Conservation (phyloP, 2,888 invertebrate genomes). For the Cryptocheilus praepositus region DNA sequence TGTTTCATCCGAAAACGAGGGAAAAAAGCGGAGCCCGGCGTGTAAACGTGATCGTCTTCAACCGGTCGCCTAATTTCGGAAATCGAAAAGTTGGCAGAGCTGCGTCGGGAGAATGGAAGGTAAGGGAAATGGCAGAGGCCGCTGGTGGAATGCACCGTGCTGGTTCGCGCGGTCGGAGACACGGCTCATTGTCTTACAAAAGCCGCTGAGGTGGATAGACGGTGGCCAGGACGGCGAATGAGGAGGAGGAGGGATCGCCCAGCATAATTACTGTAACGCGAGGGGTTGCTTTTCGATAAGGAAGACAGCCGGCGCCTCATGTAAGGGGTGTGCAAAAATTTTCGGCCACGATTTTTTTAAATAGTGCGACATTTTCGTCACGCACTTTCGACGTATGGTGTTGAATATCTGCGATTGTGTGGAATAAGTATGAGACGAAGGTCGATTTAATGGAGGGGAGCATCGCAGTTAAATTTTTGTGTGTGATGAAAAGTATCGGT, state of each 20-base stretch:
- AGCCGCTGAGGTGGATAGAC: constrained; percentile 58
- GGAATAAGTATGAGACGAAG: no score
- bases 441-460: no score
- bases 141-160: constrained; percentile 44
- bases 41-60: constrained; percentile 7
- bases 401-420: no score
- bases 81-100: constrained; percentile 69
- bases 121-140: constrained; percentile 27
- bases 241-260: constrained; percentile 37
- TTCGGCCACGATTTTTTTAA: no score
- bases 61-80: constrained; percentile 59
- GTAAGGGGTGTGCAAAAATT: constrained; percentile 31
- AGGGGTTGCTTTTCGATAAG: constrained; percentile 53
- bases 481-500: no score
- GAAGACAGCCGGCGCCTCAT: constrained; percentile 27
- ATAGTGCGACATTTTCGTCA: no score
- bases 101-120: constrained; percentile 57
- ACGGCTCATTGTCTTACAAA: constrained; percentile 67
- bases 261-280: constrained; percentile 63
- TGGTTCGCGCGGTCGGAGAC: constrained; percentile 43
- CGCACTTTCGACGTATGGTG: no score
- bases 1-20: neutral
- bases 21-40: neutral
- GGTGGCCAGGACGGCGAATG: constrained; percentile 7
- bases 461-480: no score